Conservation (phyloP, 1,140 invertebrate species). For the Drosophila pallidifrons region DNA sequence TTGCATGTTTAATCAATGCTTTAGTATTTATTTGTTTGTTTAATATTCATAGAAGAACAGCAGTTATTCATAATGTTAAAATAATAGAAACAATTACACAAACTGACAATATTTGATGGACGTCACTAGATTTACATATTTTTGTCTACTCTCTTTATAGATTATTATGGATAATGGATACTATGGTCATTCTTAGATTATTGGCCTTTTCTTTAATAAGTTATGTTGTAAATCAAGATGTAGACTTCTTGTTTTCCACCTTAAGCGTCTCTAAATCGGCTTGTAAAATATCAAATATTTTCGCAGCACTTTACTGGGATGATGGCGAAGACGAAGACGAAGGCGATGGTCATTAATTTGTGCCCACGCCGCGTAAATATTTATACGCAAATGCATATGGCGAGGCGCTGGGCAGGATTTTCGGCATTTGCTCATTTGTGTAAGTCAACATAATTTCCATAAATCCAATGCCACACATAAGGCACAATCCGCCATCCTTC, state of each 20-base stretch:
- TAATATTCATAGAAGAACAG: too few relatives aligned
- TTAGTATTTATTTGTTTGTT: neutral
- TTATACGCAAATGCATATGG: slow-evolving; percentile 77
- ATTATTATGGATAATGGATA: too few relatives aligned
- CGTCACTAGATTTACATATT: too few relatives aligned
- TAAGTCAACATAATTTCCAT: slow-evolving; percentile 80
- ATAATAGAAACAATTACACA: slow-evolving; percentile 9
- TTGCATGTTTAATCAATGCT: slow-evolving; percentile 3
- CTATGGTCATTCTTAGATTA: too few relatives aligned
- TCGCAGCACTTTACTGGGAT: neutral
- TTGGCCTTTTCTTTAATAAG: neutral
- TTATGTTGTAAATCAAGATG: neutral
- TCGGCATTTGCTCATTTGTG: slow-evolving; percentile 78
- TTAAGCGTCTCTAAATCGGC: neutral
- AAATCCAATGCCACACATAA: slow-evolving; percentile 49
- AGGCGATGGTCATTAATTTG: slow-evolving; percentile 66
- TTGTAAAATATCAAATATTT: slow-evolving; percentile 4
- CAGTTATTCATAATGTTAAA: neutral
- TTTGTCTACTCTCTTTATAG: too few relatives aligned
- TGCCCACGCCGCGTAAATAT: slow-evolving; percentile 72
- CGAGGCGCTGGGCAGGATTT: slow-evolving; percentile 48
- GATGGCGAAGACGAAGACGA: neutral
- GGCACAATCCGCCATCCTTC: neutral
- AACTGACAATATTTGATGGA: neutral
- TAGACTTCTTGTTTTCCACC: neutral